These are phyloP conservation scores for Neolamprologus ventralis DNA, from an alignment of 2,113 vertebrate species.

Conservation along the genomic window DNA sequence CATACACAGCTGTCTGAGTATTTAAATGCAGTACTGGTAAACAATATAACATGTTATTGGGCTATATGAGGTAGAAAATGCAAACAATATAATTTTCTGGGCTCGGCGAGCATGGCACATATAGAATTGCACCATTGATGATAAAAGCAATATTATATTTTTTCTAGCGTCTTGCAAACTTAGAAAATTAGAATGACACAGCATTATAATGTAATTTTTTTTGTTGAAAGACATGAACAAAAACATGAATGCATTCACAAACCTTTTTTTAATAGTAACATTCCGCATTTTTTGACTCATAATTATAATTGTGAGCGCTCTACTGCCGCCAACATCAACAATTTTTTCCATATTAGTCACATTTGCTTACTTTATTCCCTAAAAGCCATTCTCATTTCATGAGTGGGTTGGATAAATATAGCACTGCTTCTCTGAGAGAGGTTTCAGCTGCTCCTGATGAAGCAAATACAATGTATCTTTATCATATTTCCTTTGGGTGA, in stretches of 20 bases:
- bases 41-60: background rate
- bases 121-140: background rate
- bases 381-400: conserved; percentile 46
- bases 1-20: background rate
- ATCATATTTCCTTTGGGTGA: conserved; percentile 64
- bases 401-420: conserved; percentile 52
- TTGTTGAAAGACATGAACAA: background rate
- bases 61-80: background rate
- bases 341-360: conserved; percentile 50
- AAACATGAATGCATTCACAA: background rate
- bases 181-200: conserved; percentile 10
- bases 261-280: background rate
- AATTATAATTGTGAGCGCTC: conserved; percentile 16
- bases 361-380: conserved; percentile 53
- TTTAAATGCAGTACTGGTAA: background rate
- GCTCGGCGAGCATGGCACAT: background rate
- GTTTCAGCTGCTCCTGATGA: conserved; percentile 7
- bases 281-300: background rate
- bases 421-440: conserved; percentile 3
- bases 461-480: conserved; percentile 58
- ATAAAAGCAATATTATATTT: background rate
- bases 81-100: background rate
- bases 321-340: conserved; percentile 41
- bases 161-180: background rate
- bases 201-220: background rate